Evolutionary conservation across 2,888 invertebrate genomes (phyloP).

Genomic region (Harpalus rubripes): DNA sequence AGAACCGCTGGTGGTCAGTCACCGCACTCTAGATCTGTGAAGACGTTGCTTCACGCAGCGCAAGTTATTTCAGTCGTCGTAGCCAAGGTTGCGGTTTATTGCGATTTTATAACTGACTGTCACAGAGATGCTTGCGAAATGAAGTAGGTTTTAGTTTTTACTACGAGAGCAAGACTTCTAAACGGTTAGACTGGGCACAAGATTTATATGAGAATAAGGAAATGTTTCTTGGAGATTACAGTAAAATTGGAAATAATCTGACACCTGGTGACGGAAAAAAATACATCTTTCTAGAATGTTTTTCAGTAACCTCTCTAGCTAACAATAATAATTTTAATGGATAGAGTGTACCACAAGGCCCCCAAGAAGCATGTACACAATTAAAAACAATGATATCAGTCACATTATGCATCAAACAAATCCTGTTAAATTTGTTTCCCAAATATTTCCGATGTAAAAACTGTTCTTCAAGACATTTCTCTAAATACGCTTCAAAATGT

Average conservation of each 20-base stretch:
- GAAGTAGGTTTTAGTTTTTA: not conserved
- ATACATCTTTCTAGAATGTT: not conserved
- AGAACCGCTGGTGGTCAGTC: slow-evolving; percentile 63
- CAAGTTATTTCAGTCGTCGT: slow-evolving; percentile 29
- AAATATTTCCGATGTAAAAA: no score
- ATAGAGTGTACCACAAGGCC: no score
- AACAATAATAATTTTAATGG: no score
- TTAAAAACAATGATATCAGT: no score
- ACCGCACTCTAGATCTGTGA: slow-evolving; percentile 42
- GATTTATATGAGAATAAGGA: not conserved
- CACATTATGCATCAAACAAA: no score
- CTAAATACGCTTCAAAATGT: no score
- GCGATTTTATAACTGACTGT: slow-evolving; percentile 44
- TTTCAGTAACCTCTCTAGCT: no score
- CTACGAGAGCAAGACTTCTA: not conserved
- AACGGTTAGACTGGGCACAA: not conserved
- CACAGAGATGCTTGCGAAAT: not conserved
- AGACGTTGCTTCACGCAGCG: slow-evolving; percentile 44
- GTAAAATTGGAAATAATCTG: no score
- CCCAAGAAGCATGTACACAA: no score
- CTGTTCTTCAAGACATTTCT: no score
- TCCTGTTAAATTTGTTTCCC: no score
- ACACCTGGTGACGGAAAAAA: not conserved
- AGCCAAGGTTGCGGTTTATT: slow-evolving; percentile 46
- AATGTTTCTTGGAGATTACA: not conserved